Conservation (phyloP, 2,113 vertebrate species). For the Varanus komodoensis region DNA sequence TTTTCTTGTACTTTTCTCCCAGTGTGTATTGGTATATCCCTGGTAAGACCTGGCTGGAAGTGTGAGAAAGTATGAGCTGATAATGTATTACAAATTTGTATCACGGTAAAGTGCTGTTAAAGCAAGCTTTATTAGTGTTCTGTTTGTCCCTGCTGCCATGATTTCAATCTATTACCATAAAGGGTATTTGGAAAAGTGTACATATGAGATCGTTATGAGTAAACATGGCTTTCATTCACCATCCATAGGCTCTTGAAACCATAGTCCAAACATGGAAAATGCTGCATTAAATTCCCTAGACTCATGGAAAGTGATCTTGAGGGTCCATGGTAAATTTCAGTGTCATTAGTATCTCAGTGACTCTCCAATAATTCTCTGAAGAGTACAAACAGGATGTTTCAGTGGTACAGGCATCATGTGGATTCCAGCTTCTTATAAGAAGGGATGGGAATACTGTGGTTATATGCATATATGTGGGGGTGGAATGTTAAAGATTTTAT, state of each 20-base stretch:
- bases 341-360: not conserved
- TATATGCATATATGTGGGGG: too few relatives aligned
- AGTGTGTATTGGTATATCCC: too few relatives aligned
- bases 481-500: too few relatives aligned
- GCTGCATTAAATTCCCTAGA: not conserved
- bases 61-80: not conserved
- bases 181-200: not conserved
- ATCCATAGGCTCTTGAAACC: not conserved
- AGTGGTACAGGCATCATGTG: not conserved
- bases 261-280: not conserved
- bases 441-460: not conserved
- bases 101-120: not conserved
- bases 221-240: constrained; percentile 6
- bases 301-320: not conserved
- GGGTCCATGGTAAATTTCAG: not conserved
- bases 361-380: not conserved
- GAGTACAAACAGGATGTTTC: not conserved
- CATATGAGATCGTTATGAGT: not conserved
- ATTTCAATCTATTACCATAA: not conserved
- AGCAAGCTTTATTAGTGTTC: constrained; percentile 5
- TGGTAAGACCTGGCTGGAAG: too few relatives aligned
- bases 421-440: not conserved
- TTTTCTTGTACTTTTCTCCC: not conserved
- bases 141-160: not conserved
- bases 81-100: not conserved